Evolutionary conservation across 2,888 invertebrate species (phyloP).

Genomic region (Leptogaster cylindrica): DNA sequence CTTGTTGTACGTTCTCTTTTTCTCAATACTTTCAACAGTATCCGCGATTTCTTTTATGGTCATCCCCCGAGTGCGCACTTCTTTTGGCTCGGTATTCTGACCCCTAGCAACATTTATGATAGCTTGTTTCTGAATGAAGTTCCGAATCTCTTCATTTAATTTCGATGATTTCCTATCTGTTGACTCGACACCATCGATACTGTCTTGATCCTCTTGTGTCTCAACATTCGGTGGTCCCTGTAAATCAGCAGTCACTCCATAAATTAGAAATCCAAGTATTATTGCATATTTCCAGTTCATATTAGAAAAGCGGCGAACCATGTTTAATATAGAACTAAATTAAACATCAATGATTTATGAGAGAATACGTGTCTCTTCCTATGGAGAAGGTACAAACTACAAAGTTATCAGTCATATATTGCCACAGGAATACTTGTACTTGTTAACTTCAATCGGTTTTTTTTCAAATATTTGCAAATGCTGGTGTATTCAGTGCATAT

Average conservation of each 20-base stretch:
- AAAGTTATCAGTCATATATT: too few relatives aligned
- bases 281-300: not conserved
- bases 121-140: not conserved
- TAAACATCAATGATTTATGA: too few relatives aligned
- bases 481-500: too few relatives aligned
- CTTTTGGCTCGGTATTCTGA: constrained; percentile 46
- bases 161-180: constrained; percentile 41
- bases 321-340: too few relatives aligned
- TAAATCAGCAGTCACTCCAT: constrained; percentile 50
- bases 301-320: too few relatives aligned
- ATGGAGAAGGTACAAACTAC: too few relatives aligned
- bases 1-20: constrained; percentile 53
- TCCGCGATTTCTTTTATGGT: constrained; percentile 47
- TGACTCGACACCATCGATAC: not conserved
- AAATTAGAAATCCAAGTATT: not conserved
- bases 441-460: too few relatives aligned
- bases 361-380: too few relatives aligned
- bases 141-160: constrained; percentile 50
- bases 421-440: too few relatives aligned
- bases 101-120: constrained; percentile 49
- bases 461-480: too few relatives aligned
- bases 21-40: constrained; percentile 57
- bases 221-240: constrained; percentile 51
- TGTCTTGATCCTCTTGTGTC: constrained; percentile 13
- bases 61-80: constrained; percentile 54